These are phyloP conservation scores for Netelia virgata DNA, from an alignment of 2,888 invertebrate genomes.

Conservation along the genomic window DNA sequence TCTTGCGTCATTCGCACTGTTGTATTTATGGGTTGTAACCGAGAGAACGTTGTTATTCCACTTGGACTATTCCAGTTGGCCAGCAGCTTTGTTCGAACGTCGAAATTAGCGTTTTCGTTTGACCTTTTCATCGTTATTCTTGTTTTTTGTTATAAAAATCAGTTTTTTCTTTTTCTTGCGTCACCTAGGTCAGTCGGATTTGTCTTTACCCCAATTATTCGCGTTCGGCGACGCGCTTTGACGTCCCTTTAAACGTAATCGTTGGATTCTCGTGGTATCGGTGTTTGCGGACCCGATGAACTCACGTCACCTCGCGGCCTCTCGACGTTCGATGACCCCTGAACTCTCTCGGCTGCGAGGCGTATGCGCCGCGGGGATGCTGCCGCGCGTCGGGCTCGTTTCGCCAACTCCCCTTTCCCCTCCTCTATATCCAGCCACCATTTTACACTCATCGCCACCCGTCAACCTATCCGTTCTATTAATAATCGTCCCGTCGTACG, in stretches of 20 bases:
- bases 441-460: background rate
- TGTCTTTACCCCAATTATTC: background rate
- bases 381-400: slow-evolving; percentile 8
- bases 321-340: slow-evolving; percentile 62
- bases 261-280: background rate
- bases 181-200: slow-evolving; percentile 40
- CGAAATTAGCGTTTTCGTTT: background rate
- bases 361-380: background rate
- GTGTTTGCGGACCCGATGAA: slow-evolving; percentile 35
- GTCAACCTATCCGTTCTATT: slow-evolving; percentile 34
- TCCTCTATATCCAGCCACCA: background rate
- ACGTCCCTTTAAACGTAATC: background rate
- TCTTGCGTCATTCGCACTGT: slow-evolving; percentile 50
- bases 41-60: slow-evolving; percentile 19
- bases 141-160: background rate
- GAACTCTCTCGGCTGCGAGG: slow-evolving; percentile 46
- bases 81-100: background rate
- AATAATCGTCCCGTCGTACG: slow-evolving; percentile 34
- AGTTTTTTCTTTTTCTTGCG: no score
- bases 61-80: background rate
- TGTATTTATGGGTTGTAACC: slow-evolving; percentile 53
- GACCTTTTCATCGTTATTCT: background rate
- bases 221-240: background rate
- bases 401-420: background rate
- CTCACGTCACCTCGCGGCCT: slow-evolving; percentile 45